Evolutionary conservation across 2,888 invertebrate genomes (phyloP), one percentile per base, ranked within the genome.

Genomic region (Disparrhopalites patrizii): DNA sequence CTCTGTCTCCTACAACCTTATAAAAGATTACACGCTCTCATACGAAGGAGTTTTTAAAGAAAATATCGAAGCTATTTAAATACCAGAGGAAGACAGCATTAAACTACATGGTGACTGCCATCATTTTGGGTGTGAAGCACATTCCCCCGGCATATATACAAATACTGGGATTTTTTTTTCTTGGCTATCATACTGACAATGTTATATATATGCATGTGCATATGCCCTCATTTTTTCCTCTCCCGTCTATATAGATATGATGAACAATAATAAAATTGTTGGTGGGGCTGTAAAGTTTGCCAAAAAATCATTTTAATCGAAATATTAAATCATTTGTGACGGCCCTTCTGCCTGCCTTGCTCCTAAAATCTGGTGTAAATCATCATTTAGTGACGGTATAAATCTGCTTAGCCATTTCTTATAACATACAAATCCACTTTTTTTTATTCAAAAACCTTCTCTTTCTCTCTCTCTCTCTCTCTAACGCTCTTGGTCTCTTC

Each of bases 291-390:
- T 27, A 15, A 33, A 51, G 61, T 51, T 51, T 61, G 61, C 61
- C 61, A 61, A 61, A 61, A 61, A 61, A 61, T 61, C 56, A 56
- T 56, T 64, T 52, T 56, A 64, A 56, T 56, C 56, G 43, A 64
- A 64, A 56, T 64, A 64, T 64, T 64, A 64, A 64, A 64, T 64
- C 64, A 64, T 47, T 30, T 56, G 47, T 64, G 64, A 64, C 47
- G 56, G 56, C 40, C 30, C 27, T 30, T 28, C 36, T n/a, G 18
- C 20, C 23, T 61, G 43, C 36, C 36, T 27, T 38, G 25, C 27
- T 27, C 38, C 51, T 62, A 62, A 62, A 62, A 62, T 57, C 56
- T 43, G 25, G 25, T 56, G 50, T 64, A 64, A 64, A 64, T 64
- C 64, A 64, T 64, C 64, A 33, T 64, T 62, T 62, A 62, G 30